phyloP scores from a whole-genome alignment of 2,113 vertebrate genomes.

The Sapajus apella region DNA sequence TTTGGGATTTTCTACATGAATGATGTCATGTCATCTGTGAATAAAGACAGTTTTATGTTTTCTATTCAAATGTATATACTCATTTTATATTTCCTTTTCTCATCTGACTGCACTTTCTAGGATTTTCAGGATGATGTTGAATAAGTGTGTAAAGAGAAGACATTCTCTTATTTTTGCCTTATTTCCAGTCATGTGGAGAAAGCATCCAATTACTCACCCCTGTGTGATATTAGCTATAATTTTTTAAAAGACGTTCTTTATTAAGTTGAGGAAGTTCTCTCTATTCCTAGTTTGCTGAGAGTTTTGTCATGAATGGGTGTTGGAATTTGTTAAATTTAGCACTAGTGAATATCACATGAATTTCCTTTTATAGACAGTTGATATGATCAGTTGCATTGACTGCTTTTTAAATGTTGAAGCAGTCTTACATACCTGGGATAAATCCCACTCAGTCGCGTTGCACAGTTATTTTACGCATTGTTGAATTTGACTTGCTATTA shows the following conservation, averaged over 20 bases:
- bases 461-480: not conserved
- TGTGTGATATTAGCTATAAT: too few relatives aligned
- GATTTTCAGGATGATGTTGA: not conserved
- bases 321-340: not conserved
- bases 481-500: not conserved
- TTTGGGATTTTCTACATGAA: not conserved
- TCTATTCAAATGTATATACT: not conserved
- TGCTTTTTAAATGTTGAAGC: not conserved
- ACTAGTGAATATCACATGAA: not conserved
- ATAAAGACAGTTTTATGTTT: not conserved
- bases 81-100: not conserved
- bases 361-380: not conserved
- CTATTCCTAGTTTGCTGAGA: not conserved
- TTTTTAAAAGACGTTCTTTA: too few relatives aligned
- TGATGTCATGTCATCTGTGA: too few relatives aligned
- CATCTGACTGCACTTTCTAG: not conserved
- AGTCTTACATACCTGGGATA: too few relatives aligned
- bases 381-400: too few relatives aligned
- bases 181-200: not conserved
- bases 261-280: not conserved
- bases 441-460: accelerated
- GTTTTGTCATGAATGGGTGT: not conserved
- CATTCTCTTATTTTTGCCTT: not conserved
- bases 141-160: too few relatives aligned
- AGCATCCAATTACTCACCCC: not conserved